These are phyloP conservation scores for Drosophila kambysellisi DNA, from an alignment of 2,888 invertebrate genomes.

Conservation along the genomic window DNA sequence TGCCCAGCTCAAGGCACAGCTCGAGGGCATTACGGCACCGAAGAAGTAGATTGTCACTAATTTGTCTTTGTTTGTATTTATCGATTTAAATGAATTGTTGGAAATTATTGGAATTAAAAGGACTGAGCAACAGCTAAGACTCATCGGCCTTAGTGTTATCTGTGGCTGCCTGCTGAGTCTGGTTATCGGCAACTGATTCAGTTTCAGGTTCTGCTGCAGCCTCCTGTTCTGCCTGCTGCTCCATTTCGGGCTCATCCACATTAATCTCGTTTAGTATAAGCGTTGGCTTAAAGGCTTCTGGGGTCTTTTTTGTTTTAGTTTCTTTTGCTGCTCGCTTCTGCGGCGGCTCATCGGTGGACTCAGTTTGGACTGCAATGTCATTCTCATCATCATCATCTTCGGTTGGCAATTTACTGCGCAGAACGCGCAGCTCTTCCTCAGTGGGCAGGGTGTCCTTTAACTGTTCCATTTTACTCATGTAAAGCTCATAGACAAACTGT, in stretches of 20 bases:
- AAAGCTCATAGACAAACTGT: constrained; percentile 96
- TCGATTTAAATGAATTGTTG: constrained; percentile 50
- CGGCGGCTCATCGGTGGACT: constrained; percentile 55
- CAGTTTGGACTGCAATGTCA: neutral
- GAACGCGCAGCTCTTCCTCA: constrained; percentile 70
- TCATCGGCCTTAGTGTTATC: constrained; percentile 18
- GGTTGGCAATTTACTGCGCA: constrained; percentile 85
- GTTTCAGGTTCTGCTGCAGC: neutral
- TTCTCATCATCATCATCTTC: constrained; percentile 78
- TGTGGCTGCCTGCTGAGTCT: constrained; percentile 1
- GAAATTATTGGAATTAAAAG: constrained; percentile 54
- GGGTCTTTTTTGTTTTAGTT: constrained; percentile 38
- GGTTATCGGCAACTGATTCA: constrained; percentile 14
- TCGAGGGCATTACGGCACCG: constrained; percentile 97
- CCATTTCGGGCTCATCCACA: constrained; percentile 64
- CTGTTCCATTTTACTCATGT: constrained; percentile 90
- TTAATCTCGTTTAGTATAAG: constrained; percentile 87
- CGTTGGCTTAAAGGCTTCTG: constrained; percentile 80
- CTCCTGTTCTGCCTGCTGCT: constrained; percentile 1
- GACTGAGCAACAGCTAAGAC: constrained; percentile 39
- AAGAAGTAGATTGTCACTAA: constrained; percentile 89
- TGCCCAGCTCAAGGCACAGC: constrained; percentile 96
- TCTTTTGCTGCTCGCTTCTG: constrained; percentile 50
- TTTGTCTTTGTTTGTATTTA: constrained; percentile 35
- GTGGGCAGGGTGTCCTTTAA: constrained; percentile 85